These are phyloP conservation scores for Mastomys natalensis DNA, from an alignment of 2,113 vertebrate genomes.

Conservation along the genomic window DNA sequence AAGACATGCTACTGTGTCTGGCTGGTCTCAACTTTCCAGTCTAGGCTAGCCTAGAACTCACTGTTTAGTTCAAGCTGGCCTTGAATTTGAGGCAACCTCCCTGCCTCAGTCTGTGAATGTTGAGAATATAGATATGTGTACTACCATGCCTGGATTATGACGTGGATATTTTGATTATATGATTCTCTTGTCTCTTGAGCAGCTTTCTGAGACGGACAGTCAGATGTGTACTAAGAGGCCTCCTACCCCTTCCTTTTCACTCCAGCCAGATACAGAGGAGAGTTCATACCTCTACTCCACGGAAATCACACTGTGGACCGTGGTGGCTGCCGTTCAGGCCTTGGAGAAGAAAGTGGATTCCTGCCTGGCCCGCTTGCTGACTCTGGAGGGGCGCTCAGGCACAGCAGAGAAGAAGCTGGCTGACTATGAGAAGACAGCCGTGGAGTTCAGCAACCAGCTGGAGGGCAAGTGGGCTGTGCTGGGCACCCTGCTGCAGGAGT, in stretches of 20 bases:
- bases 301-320: conserved; percentile 77
- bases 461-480: conserved; percentile 77
- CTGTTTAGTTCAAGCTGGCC: neutral
- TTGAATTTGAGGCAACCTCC: neutral
- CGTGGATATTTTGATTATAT: neutral
- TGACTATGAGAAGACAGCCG: conserved; percentile 6
- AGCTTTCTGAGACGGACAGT: conserved; percentile 58
- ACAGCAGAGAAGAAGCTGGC: conserved; percentile 70
- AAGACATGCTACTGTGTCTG: neutral
- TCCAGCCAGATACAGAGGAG: conserved; percentile 15
- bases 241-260: neutral
- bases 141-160: neutral
- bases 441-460: conserved; percentile 68
- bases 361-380: conserved; percentile 70
- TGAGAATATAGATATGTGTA: neutral
- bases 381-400: conserved; percentile 61
- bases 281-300: conserved; percentile 70
- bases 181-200: neutral
- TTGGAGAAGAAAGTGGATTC: conserved; percentile 81
- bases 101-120: neutral
- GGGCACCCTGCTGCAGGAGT: conserved; percentile 68
- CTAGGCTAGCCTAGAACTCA: neutral
- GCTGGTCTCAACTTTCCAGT: neutral
- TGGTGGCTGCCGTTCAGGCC: conserved; percentile 78
- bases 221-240: neutral